These are phyloP conservation scores for Cebidichthys violaceus DNA, from an alignment of 2,113 vertebrate species.

Conservation along the genomic window DNA sequence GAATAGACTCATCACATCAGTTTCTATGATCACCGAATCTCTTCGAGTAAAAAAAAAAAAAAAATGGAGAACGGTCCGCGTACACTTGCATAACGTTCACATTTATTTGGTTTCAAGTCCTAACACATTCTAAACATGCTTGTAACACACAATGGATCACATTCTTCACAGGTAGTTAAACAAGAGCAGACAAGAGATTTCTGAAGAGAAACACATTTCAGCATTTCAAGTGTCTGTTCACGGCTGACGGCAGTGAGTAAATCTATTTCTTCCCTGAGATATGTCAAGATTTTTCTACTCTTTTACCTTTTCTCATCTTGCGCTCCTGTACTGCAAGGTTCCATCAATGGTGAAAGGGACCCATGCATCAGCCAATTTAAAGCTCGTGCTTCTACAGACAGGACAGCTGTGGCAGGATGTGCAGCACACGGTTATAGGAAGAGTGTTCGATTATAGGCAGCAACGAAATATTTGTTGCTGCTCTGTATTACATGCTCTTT, in stretches of 20 bases:
- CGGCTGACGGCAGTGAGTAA: slow-evolving; percentile 32
- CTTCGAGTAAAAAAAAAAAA: slow-evolving; percentile 10
- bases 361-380: background rate
- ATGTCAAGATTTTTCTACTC: slow-evolving; percentile 14
- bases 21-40: background rate
- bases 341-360: background rate
- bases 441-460: background rate
- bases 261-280: slow-evolving; percentile 74
- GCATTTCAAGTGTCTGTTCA: slow-evolving; percentile 48
- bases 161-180: slow-evolving; percentile 99
- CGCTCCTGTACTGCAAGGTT: slow-evolving; percentile 38
- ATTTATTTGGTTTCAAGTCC: slow-evolving; percentile 98
- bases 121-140: slow-evolving; percentile 99
- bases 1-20: slow-evolving; percentile 17
- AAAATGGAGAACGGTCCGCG: background rate
- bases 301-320: slow-evolving; percentile 42
- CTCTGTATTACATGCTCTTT: background rate
- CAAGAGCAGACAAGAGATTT: slow-evolving; percentile 85
- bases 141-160: slow-evolving; percentile 96
- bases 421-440: background rate
- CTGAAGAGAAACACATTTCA: slow-evolving; percentile 66
- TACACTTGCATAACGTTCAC: slow-evolving; percentile 93
- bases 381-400: background rate
- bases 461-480: background rate
- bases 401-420: background rate